Base-by-base conservation (phyloP, 2,113 vertebrate species). In the Eira barbara region DNA sequence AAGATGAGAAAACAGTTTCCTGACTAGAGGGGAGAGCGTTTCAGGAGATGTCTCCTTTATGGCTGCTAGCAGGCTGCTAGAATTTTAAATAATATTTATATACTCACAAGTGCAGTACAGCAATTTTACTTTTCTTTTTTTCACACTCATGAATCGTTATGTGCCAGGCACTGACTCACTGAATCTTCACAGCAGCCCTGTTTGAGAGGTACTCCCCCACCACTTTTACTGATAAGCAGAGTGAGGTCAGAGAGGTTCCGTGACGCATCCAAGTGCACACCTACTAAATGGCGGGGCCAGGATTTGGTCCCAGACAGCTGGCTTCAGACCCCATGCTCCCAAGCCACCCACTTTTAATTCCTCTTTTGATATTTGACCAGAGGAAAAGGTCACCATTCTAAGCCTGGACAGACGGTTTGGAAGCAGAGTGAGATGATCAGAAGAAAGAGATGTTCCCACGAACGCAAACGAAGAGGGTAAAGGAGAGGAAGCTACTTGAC, bases 51-150 rank as follows among this genome's bases (percentile, higher is more conserved):
- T 27, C 45, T 93, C 21, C 61, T 82, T 63, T 71, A 27, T 55
- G 76, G 55, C 34, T 49, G 80, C 59, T n/a, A 91, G 85, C 86
- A 89, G 67, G 15, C 55, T 55, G 23, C 29, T 94, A 21, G 87
- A 83, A 83, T 92, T 94, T 93, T 83, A 88, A 93, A 45, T 94
- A 55, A 63, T 93, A 29, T 97, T 96, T 93, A 93, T 7, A 57
- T 93, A 49, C 17, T 9, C 36, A 17, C 81, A 29, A 76, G 27
- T 76, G 13, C 61, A 91, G 21, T n/a, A 42, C 47, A 94, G 61
- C 52, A 76, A 69, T 81, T 85, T 89, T 65, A 11, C 12, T 6
- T 49, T 81, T 7, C 27, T 63, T 89, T 83, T 55, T 80, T 52
- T 27, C 13, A 87, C 1, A 59, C 45, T 88, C 47, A 15, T 4